phyloP scores from a whole-genome alignment of 2,113 vertebrate genomes.

The Aleadryas rufinucha region DNA sequence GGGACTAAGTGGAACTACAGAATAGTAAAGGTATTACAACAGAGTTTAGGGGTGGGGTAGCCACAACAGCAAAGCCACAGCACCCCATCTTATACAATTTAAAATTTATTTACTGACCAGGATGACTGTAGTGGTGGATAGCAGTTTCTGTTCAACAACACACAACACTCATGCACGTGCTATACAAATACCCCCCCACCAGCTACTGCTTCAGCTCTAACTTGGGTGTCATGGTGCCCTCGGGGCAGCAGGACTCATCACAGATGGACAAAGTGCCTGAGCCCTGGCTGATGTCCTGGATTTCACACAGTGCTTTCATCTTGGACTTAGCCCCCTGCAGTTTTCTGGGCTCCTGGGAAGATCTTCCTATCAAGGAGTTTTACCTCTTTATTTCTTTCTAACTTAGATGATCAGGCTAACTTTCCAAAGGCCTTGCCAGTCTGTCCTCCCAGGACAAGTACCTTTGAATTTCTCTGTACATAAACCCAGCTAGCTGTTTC shows the following conservation, averaged over 20 bases:
- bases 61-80: background rate
- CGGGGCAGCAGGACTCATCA: rapidly evolving
- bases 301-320: background rate
- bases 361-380: background rate
- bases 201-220: rapidly evolving
- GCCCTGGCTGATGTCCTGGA: background rate
- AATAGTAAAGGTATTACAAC: background rate
- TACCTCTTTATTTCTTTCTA: background rate
- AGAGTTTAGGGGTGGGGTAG: background rate
- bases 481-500: background rate
- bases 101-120: background rate
- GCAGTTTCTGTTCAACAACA: background rate
- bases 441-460: background rate
- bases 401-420: background rate
- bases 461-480: background rate
- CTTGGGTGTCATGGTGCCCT: rapidly evolving
- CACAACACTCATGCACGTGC: rapidly evolving
- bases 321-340: background rate
- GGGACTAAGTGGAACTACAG: background rate
- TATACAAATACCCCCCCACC: rapidly evolving
- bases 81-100: background rate
- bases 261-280: background rate
- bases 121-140: background rate
- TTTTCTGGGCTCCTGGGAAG: background rate
- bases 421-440: background rate